A percentile compares a stretch with the other conserved stretches of the same genome.
Evolutionary conservation across 2,888 invertebrate genomes (phyloP).

Genomic region (Cremastinae sp.): DNA sequence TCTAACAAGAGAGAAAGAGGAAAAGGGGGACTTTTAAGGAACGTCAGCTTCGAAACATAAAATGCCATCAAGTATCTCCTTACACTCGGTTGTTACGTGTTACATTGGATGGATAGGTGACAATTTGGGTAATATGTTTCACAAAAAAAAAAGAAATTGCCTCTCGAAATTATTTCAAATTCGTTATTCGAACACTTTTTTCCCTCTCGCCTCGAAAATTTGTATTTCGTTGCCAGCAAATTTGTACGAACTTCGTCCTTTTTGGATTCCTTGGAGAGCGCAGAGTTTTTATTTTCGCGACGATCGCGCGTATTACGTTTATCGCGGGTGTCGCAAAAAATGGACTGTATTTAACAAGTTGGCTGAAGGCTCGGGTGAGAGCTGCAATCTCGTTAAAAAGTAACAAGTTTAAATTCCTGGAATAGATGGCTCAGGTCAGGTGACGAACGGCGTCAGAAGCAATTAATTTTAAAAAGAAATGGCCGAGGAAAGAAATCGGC

Average conservation of each 20-base stretch:
- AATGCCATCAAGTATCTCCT: slow-evolving; percentile 34
- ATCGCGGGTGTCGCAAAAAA: not conserved
- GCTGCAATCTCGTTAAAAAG: slow-evolving; percentile 57
- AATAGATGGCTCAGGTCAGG: slow-evolving; percentile 55
- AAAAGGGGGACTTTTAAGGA: slow-evolving; percentile 16
- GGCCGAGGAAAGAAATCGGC: slow-evolving; percentile 8
- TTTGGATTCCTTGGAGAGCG: too few relatives aligned
- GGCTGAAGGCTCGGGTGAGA: slow-evolving; percentile 44
- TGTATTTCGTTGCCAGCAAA: too few relatives aligned
- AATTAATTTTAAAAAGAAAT: slow-evolving; percentile 45
- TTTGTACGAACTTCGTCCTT: too few relatives aligned
- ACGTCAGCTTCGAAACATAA: slow-evolving; percentile 37
- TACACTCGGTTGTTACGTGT: slow-evolving; percentile 22
- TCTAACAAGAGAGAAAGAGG: slow-evolving; percentile 47
- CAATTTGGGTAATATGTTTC: not conserved
- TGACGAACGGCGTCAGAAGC: slow-evolving; percentile 52
- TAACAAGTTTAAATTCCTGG: slow-evolving; percentile 42
- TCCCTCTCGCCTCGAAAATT: too few relatives aligned
- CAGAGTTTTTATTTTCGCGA: not conserved
- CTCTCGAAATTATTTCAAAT: too few relatives aligned
- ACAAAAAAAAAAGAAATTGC: too few relatives aligned
- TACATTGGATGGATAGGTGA: not conserved
- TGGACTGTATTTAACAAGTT: slow-evolving; percentile 43
- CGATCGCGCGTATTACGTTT: not conserved
- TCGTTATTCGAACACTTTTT: too few relatives aligned